Conservation (phyloP, 1,140 invertebrate genomes). For the Oreohelix idahoensis region DNA sequence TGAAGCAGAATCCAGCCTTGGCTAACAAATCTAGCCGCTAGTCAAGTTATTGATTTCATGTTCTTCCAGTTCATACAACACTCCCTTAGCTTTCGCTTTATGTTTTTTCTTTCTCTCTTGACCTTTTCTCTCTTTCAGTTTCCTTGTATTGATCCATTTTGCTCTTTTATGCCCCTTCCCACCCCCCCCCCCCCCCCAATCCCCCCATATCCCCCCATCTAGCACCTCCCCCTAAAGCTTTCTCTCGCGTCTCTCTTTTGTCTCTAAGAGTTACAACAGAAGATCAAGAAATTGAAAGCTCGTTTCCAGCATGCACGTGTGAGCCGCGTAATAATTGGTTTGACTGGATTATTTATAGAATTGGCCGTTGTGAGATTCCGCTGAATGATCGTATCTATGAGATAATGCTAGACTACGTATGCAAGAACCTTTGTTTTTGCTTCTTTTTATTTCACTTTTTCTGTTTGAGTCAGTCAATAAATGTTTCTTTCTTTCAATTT, state of each 20-base stretch:
- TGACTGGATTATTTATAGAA: too few species aligned
- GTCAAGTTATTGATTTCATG: neutral
- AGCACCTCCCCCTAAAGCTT: neutral
- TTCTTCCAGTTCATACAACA: neutral
- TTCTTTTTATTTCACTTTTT: too few species aligned
- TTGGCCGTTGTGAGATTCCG: too few species aligned
- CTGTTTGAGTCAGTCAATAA: too few species aligned
- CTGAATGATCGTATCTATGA: too few species aligned
- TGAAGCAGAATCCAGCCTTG: neutral
- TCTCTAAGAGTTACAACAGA: neutral
- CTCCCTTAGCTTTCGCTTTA: neutral
- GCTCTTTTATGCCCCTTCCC: too few species aligned
- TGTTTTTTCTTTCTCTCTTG: neutral
- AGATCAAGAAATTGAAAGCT: neutral
- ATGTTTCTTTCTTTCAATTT: too few species aligned
- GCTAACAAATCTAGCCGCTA: neutral
- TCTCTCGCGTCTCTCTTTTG: neutral
- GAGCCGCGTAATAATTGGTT: too few species aligned
- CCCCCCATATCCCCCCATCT: neutral
- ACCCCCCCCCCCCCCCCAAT: too few species aligned
- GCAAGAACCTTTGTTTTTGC: too few species aligned
- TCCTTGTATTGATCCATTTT: slow-evolving; percentile 3
- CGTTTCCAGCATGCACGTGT: neutral
- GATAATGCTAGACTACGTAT: too few species aligned
- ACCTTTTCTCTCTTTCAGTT: neutral